Evolutionary conservation across 1,140 invertebrate genomes (phyloP), one percentile per base, ranked within the genome.

Genomic region (Coenobita brevimanus): DNA sequence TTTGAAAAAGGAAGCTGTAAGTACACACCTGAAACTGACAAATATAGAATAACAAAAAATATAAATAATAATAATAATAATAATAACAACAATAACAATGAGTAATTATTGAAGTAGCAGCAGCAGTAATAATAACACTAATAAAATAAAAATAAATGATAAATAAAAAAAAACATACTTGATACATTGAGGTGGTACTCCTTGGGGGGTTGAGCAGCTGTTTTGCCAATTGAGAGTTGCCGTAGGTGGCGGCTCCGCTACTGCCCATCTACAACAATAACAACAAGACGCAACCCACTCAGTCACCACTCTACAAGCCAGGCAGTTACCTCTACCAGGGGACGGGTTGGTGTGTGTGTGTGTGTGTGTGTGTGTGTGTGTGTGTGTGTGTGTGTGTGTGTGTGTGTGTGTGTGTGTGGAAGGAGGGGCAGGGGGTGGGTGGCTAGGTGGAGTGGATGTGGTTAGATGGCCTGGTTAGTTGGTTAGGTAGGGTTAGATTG

Each of bases 211-310:
- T 93, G 90, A 94, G 93, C 91, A 94, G 93, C 92, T 94, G 93
- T 85, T 94, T 93, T 91, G 94, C 94, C 90, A 94, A 93, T 92
- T 94, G 94, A 92, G 94, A 94, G 92, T 92, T 93, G 64, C 86
- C 89, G 87, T 89, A 90, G 82, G 73, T 86, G 76, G 76, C 89
- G 82, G 78, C 89, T 69, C 88, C 88, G 82, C 81, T 89, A 89
- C 75, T 89, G 62, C 88, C 88, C 88, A 89, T 89, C 88, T 89
- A 89, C 88, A 89, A 89, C 83, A 89, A 81, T 83, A 80, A 78
- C 75, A 71, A 80, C 46, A 50, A 50, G 6, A 50, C 46, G 17
- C 46, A 50, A 50, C 46, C 6, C 24, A 27, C 15, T 15, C 38
- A 79, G 27, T 21, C 24, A 81, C 50, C 24, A 50, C 50, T 62